phyloP scores from a whole-genome alignment of 2,888 invertebrate species.

The Melipona beecheii region DNA sequence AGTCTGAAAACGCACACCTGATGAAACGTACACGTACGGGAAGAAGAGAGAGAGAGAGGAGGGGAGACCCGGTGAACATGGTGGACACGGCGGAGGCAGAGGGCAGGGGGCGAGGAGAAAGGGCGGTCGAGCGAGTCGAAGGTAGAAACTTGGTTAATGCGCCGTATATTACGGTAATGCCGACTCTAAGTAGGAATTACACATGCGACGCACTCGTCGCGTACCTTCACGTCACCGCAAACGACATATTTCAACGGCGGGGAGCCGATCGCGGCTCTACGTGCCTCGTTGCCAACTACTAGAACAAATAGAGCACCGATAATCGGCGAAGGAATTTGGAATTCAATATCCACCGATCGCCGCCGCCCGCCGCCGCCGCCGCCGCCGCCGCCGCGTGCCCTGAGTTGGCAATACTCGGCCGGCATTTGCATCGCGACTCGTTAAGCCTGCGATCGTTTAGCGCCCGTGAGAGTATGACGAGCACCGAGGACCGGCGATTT shows the following conservation, averaged over 20 bases:
- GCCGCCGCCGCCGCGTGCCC: constrained; percentile 69
- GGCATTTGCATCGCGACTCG: constrained; percentile 70
- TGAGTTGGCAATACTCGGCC: constrained; percentile 71
- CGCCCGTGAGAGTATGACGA: too few species aligned
- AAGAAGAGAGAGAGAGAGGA: not conserved
- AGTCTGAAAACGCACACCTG: constrained; percentile 66
- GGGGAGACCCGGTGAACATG: not conserved
- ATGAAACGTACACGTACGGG: constrained; percentile 12
- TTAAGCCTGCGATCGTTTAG: constrained; percentile 27
- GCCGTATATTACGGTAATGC: constrained; percentile 79
- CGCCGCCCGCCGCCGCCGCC: too few species aligned
- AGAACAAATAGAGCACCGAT: constrained; percentile 73
- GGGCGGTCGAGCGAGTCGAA: constrained; percentile 59
- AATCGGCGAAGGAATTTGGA: constrained; percentile 73
- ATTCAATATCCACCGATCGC: constrained; percentile 76
- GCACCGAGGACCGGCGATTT: too few species aligned
- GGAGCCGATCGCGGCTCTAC: constrained; percentile 67
- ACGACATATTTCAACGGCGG: constrained; percentile 79
- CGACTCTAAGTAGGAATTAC: constrained; percentile 81
- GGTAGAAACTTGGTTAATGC: constrained; percentile 76
- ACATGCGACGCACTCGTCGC: constrained; percentile 81
- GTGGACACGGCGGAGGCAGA: not conserved
- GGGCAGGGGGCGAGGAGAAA: constrained; percentile 34
- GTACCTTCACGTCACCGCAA: constrained; percentile 82
- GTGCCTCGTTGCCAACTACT: constrained; percentile 72